These are phyloP conservation scores for Urophycis tenuis DNA, from an alignment of 2,797 vertebrate species.

Conservation along the genomic window DNA sequence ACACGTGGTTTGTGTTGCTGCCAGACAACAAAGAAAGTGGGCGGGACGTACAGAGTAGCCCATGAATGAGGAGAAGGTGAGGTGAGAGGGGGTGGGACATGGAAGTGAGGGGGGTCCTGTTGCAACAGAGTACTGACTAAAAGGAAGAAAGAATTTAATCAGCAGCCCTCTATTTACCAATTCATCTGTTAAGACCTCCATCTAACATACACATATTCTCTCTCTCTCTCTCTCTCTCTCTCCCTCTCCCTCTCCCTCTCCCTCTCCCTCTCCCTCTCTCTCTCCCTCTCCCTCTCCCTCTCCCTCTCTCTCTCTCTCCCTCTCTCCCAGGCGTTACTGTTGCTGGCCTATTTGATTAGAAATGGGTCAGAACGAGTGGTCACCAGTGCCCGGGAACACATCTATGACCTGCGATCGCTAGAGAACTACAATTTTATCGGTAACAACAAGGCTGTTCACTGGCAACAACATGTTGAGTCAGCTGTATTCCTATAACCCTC, in stretches of 20 bases:
- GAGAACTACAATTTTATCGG: constrained; percentile 99
- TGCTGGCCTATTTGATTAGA: constrained; percentile 98
- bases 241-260: too few species aligned
- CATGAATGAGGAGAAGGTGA: too few species aligned
- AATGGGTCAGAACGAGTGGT: constrained; percentile 98
- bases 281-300: too few species aligned
- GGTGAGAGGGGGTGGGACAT: too few species aligned
- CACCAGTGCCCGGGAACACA: constrained; percentile 98
- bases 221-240: neutral
- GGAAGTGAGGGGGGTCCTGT: neutral
- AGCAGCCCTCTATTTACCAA: neutral
- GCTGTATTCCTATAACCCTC: neutral
- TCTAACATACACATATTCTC: neutral
- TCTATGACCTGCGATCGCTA: constrained; percentile 98
- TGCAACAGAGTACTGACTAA: neutral
- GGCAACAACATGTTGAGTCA: neutral
- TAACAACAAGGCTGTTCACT: constrained; percentile 64
- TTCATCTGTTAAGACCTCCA: neutral
- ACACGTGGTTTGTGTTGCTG: too few species aligned
- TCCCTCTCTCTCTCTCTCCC: too few species aligned
- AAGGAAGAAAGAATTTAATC: neutral
- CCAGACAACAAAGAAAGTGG: neutral
- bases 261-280: too few species aligned
- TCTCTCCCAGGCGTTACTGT: constrained; percentile 80
- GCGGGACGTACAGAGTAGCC: too few species aligned